Evolutionary conservation across 2,888 invertebrate species (phyloP).

Genomic region (Acutogordius australiensis): DNA sequence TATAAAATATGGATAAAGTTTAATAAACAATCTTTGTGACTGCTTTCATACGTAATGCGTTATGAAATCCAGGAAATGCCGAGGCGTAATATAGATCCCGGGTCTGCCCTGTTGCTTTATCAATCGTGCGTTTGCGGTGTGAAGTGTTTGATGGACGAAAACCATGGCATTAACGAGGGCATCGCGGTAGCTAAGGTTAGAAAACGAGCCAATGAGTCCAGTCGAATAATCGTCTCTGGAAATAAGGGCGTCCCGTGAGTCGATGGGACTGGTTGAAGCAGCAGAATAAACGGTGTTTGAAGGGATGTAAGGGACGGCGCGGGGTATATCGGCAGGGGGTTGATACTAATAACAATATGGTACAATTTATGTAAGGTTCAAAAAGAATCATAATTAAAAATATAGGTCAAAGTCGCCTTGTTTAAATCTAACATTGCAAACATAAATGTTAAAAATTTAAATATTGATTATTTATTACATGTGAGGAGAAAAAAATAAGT

Average conservation of each 20-base stretch:
- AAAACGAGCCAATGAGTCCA: not conserved
- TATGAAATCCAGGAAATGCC: conserved; percentile 92
- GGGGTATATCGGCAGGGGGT: not conserved
- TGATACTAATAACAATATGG: conserved; percentile 10
- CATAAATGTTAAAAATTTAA: too few species aligned
- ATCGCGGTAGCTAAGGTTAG: conserved; percentile 32
- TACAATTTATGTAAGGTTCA: conserved; percentile 11
- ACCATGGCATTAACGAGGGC: conserved; percentile 96
- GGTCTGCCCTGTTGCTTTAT: conserved; percentile 44
- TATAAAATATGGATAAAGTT: too few species aligned
- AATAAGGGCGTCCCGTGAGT: too few species aligned
- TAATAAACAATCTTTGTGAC: conserved; percentile 1
- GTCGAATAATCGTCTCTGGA: too few species aligned
- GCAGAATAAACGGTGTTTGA: too few species aligned
- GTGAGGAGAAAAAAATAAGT: too few species aligned
- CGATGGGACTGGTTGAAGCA: too few species aligned
- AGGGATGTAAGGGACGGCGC: not conserved
- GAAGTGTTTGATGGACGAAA: conserved; percentile 83
- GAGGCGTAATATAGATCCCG: conserved; percentile 52
- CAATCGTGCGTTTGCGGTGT: conserved; percentile 63
- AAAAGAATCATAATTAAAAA: too few species aligned
- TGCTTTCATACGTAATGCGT: conserved; percentile 50
- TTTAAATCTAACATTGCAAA: too few species aligned
- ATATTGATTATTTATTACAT: too few species aligned
- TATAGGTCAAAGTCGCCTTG: too few species aligned